Evolutionary conservation across 2,113 vertebrate species (phyloP).

Genomic region (Salvator merianae): DNA sequence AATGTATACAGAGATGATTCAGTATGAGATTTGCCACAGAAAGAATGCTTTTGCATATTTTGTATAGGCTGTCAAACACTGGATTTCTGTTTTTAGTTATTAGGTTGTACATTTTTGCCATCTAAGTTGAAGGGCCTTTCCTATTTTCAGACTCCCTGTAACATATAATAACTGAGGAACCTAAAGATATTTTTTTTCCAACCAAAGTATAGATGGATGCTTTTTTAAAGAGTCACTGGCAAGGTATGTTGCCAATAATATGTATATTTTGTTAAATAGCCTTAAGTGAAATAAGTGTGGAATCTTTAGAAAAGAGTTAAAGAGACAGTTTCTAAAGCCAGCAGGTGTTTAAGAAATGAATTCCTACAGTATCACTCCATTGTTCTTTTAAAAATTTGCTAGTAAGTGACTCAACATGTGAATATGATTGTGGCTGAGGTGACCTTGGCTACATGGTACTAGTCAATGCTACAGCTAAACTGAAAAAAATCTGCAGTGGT

Average conservation of each 20-base stretch:
- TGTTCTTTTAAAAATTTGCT: neutral
- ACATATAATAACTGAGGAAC: conserved; percentile 24
- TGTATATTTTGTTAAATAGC: neutral
- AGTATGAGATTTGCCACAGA: neutral
- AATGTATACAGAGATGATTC: neutral
- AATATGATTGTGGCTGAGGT: too few species aligned
- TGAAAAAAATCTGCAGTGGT: neutral
- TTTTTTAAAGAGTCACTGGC: conserved; percentile 10
- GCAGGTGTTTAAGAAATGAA: neutral
- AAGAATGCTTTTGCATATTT: neutral
- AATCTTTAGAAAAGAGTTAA: neutral
- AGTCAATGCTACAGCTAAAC: too few species aligned
- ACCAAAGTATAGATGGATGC: neutral
- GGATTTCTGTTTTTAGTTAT: conserved; percentile 48
- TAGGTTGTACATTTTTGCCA: conserved; percentile 29
- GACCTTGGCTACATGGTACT: neutral
- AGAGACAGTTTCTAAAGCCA: conserved; percentile 18
- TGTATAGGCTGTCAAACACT: conserved; percentile 40
- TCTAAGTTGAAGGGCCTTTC: neutral
- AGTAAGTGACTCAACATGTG: neutral
- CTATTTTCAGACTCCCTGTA: neutral
- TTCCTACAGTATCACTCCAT: neutral
- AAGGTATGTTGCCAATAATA: conserved; percentile 29
- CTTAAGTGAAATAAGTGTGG: conserved; percentile 10
- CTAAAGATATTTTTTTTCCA: conserved; percentile 21